Evolutionary conservation across 2,797 vertebrate species (phyloP), one percentile per base, ranked within the genome.

Genomic region (Avahi laniger): DNA sequence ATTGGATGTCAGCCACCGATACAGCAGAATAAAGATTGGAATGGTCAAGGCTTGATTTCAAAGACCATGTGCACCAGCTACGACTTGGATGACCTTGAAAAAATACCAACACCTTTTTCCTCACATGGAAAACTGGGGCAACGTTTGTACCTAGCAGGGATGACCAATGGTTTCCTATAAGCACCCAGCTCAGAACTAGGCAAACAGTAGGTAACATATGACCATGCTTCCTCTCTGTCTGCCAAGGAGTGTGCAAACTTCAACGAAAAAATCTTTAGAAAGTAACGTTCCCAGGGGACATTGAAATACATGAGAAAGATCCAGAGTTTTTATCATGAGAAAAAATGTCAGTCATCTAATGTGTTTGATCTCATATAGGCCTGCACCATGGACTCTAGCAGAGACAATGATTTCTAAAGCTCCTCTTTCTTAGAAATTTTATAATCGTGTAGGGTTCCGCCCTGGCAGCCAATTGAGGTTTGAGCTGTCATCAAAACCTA

Each of bases 1-100:
- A 0, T 15, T 3, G 14, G 3, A 1, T 5, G 15, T 46, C 33
- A 2, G 4, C 18, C 18, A 18, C 2, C 26, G 26, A 46, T 1
- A 24, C 38, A 67, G 38, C 38, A 14, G 18, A 48, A 54, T 8
- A 48, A 14, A 50, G 14, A 28, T 10, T 0, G 5, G 15, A 18
- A 6, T 15, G n/a, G 20, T 22, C 33, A 41, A 6, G 0, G 4
- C 57, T 20, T 75, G 38, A 13, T 20, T 75, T 46, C 24, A 14
- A n/a, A 83, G 33, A 33, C 14, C 10, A 4, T 0, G 1, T 1
- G 41, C 15, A 10, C 8, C 28, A 5, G 12, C 33, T n/a, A 33
- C 5, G 3, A 12, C 7, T 33, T 24, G 5, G 4, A 0, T 5
- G 69, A 83, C n/a, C 28, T 63, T 43, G 28, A 82, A 52, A 82